A percentile compares a stretch with the other conserved stretches of the same genome.
Conservation (phyloP, 2,113 vertebrate genomes). For the Cricetomys ansorgei region DNA sequence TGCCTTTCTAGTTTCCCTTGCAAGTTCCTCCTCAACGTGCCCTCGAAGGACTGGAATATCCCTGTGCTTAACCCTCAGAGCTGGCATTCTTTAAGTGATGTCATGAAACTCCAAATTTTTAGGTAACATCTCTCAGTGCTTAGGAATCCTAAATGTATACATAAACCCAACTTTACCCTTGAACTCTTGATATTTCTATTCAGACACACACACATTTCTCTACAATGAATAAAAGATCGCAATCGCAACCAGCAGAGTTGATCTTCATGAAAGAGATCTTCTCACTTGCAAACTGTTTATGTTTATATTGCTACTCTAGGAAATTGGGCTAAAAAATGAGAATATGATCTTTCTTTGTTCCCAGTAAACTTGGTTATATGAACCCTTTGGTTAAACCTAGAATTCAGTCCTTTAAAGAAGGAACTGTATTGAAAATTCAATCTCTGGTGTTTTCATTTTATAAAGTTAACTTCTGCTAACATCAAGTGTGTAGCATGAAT, state of each 20-base stretch:
- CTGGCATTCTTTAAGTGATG: background rate
- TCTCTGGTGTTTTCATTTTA: background rate
- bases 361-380: background rate
- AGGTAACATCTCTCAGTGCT: background rate
- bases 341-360: background rate
- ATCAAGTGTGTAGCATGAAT: background rate
- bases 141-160: background rate
- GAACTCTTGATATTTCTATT: background rate
- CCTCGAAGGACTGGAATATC: background rate
- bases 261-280: background rate
- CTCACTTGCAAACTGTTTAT: background rate
- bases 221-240: background rate
- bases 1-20: background rate
- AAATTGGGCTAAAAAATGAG: background rate
- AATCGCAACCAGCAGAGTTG: background rate
- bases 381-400: background rate
- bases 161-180: background rate
- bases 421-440: slow-evolving; percentile 1
- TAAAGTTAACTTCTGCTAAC: background rate
- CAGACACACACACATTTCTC: background rate
- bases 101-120: background rate
- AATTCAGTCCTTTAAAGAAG: background rate
- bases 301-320: background rate
- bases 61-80: background rate
- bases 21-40: background rate